phyloP scores from a whole-genome alignment of 2,888 invertebrate genomes.

The Maniola hyperantus region DNA sequence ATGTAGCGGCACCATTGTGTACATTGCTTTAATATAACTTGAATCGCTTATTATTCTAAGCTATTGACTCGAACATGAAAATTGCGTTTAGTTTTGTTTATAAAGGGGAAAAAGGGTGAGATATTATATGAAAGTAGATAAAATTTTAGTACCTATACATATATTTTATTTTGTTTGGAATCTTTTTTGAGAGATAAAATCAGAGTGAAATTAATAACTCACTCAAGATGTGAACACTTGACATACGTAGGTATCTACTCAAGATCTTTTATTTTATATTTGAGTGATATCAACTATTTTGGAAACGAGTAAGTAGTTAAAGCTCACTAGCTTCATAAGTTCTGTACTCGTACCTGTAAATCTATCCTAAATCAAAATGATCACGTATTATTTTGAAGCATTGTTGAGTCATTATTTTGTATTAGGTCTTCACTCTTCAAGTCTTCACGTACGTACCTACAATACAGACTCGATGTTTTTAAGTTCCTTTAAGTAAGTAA shows the following conservation, averaged over 20 bases:
- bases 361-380: neutral
- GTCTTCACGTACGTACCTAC: too few relatives aligned
- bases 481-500: too few relatives aligned
- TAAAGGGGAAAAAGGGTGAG: slow-evolving; percentile 61
- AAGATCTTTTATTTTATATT: neutral
- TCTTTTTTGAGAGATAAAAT: neutral
- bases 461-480: too few relatives aligned
- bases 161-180: neutral
- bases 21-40: slow-evolving; percentile 77
- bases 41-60: slow-evolving; percentile 81
- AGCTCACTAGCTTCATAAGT: slow-evolving; percentile 2
- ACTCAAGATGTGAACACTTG: neutral
- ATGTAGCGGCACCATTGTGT: slow-evolving; percentile 56
- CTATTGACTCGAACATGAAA: slow-evolving; percentile 80
- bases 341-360: slow-evolving; percentile 1
- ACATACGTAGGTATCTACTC: neutral
- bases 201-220: slow-evolving; percentile 4
- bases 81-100: slow-evolving; percentile 79
- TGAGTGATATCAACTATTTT: neutral
- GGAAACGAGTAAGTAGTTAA: neutral
- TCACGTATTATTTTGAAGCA: neutral
- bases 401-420: neutral
- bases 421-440: too few relatives aligned
- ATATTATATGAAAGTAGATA: slow-evolving; percentile 16
- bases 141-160: too few relatives aligned